These are phyloP conservation scores for cattle (Bos taurus) DNA, from an alignment of 2,113 vertebrate genomes.

Conservation along the genomic window DNA sequence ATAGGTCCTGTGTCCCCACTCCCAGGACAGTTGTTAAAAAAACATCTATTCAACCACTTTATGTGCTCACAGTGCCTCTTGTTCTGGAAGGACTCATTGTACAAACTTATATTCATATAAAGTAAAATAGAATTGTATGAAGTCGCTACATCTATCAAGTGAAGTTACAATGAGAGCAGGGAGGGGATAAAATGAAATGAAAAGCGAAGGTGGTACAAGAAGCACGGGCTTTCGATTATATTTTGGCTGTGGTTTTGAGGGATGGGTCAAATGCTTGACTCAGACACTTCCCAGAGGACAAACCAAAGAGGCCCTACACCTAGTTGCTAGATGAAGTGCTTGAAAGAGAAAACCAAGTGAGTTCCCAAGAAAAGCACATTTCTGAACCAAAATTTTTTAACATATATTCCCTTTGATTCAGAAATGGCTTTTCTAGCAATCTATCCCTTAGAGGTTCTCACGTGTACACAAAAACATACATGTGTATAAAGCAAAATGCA, in stretches of 20 bases:
- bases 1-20: neutral
- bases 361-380: neutral
- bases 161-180: neutral
- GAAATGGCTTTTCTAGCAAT: neutral
- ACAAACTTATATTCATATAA: neutral
- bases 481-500: neutral
- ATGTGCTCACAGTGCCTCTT: neutral
- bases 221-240: neutral
- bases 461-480: accelerated
- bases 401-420: neutral
- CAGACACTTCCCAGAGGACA: neutral
- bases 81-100: neutral
- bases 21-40: neutral
- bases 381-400: neutral
- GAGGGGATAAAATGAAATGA: neutral
- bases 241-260: neutral
- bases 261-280: neutral
- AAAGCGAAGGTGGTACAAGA: neutral
- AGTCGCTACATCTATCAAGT: neutral
- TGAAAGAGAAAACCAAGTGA: neutral
- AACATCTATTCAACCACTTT: neutral
- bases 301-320: neutral
- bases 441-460: neutral
- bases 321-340: neutral
- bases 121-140: neutral